Evolutionary conservation across 2,113 vertebrate species (phyloP), one percentile per base, ranked within the genome.

Genomic region (Mobula birostris): DNA sequence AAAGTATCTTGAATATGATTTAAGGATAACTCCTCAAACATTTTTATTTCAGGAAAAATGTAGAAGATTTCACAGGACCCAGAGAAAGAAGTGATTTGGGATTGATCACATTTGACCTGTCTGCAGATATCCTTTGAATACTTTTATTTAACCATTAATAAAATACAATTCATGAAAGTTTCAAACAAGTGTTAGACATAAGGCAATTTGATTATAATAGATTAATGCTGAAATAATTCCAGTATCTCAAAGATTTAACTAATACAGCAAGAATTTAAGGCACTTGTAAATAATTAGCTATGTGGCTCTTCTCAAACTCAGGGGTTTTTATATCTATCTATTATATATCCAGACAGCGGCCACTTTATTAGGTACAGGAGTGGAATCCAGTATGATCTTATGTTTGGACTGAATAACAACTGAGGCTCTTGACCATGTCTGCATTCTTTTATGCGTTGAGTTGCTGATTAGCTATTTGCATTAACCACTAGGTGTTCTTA

Each of bases 51-150:
- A 99, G 99, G 96, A 99, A 99, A 97, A 99, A 99, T 56, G 98
- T 99, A 9, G 98, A 99, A 95, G 99, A 99, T 96, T 99, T 99
- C 96, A 99, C 99, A 15, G 99, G 98, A 95, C 98, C 99, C 94
- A 97, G 98, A 96, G 99, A 99, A 96, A 98, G 98, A 96, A 99
- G 99, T 94, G 99, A 99, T 95, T 97, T 99, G 95, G 98, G 98
- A 94, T 98, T 99, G 94, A 96, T 99, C 96, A 99, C 98, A 0
- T 99, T 99, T 96, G 98, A 99, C 96, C 95, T 99, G 94, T 97
- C 97, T 94, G 98, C 98, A 95, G 98, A 99, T 99, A 99, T 99
- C 99, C 98, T 99, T 99, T 96, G 63, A 94, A 95, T 95, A 92
- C 91, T 17, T 61, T 61, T 79, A 32, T 61, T 61, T 79, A 32